These are phyloP conservation scores for Sepiola atlantica DNA, from an alignment of 2,888 invertebrate species.

Conservation along the genomic window DNA sequence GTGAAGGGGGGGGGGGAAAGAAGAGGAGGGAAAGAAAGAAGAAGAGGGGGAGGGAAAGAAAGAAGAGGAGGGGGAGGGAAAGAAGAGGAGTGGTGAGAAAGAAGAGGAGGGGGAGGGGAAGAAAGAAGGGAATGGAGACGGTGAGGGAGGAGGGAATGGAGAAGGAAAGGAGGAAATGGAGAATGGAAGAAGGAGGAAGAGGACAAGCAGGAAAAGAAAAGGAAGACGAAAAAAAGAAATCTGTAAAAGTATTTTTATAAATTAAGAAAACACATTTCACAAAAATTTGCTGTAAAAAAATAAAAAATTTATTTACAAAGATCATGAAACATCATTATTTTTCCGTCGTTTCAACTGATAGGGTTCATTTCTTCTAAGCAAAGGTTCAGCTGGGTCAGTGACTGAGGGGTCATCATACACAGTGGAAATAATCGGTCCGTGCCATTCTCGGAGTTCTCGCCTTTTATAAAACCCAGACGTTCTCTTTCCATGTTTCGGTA, in stretches of 20 bases:
- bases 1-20: neutral
- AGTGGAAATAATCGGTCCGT: constrained; percentile 60
- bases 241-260: neutral
- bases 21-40: neutral
- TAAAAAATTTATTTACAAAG: neutral
- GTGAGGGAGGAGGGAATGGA: accelerated
- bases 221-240: neutral
- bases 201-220: no score
- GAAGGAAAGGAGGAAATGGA: neutral
- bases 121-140: neutral
- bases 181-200: neutral
- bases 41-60: neutral
- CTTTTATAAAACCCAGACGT: constrained; percentile 50
- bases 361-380: constrained; percentile 65
- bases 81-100: neutral
- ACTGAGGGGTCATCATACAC: constrained; percentile 68
- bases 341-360: constrained; percentile 61
- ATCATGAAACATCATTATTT: neutral
- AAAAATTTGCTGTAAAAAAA: neutral
- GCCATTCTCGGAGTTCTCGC: constrained; percentile 34
- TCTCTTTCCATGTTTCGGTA: constrained; percentile 63
- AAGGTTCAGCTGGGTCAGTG: constrained; percentile 67
- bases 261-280: neutral
- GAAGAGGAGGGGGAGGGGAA: neutral
- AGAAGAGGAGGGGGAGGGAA: neutral